Base-by-base conservation (phyloP, 2,113 vertebrate species). In the Cebidichthys violaceus region DNA sequence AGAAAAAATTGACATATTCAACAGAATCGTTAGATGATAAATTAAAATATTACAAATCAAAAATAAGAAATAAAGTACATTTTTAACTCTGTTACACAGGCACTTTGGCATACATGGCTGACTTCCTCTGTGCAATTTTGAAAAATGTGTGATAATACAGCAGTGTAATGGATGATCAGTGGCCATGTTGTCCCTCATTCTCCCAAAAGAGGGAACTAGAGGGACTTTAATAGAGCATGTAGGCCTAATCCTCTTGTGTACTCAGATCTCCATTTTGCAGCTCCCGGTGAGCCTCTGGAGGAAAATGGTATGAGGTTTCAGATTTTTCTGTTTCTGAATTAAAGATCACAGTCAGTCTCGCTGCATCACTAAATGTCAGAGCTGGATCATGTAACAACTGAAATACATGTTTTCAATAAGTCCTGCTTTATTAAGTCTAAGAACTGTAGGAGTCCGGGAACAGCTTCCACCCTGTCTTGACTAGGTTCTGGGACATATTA, bases 151-250 rank as follows among this genome's bases (percentile, higher is more conserved):
- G 11, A 69, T 37, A 18, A 20, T 64, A 31, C 11, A 31, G 8
- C 43, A 10, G n/a, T 14, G 45, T 76, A 66, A 31, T 37, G 31
- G 6, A 18, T 17, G 15, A 77, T 66, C 17, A 73, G 54, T 22
- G 24, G 4, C 2, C 29, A 55, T 72, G 81, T 57, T 27, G 11
- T 90, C 39, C 66, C 29, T 54, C 11, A 9, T 77, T 29, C 55
- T 67, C 54, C 86, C 93, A 91, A 72, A 79, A 88, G 93, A 84
- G 87, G 91, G 86, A 86, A 68, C 85, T 76, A 90, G 72, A 82
- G 82, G 64, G 60, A 62, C 52, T 77, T 52, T 17, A 37, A 74
- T 50, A n/a, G 13, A 52, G 54, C 20, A 6, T 2, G 8, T 17
- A 31, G 24, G 14, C 13, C 4, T 18, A 6, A 17, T 71, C n/a